phyloP scores from a whole-genome alignment of 2,797 vertebrate genomes.

The Acomys russatus region DNA sequence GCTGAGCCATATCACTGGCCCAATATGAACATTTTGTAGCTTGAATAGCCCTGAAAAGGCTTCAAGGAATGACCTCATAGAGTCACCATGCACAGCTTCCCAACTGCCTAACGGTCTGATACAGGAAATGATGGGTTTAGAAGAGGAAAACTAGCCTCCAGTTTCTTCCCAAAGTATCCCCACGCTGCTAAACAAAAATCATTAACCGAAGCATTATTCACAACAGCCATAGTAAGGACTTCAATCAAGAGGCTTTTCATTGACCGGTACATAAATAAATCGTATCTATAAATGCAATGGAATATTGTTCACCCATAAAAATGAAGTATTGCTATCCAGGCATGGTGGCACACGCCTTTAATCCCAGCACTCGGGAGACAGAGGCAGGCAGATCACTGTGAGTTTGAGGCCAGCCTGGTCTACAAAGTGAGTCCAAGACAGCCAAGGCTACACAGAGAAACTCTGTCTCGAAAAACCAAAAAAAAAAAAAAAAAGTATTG shows the following conservation, averaged over 20 bases:
- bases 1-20: too few relatives aligned
- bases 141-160: not conserved
- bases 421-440: too few relatives aligned
- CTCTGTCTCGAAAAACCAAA: too few relatives aligned
- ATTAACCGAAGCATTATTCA: not conserved
- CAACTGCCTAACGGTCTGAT: not conserved
- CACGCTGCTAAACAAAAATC: not conserved
- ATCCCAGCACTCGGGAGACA: too few relatives aligned
- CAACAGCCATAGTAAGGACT: not conserved
- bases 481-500: not conserved
- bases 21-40: not conserved
- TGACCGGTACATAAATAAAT: not conserved
- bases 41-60: not conserved
- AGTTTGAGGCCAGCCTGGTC: too few relatives aligned
- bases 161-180: not conserved
- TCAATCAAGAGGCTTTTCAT: not conserved
- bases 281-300: not conserved
- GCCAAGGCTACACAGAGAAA: too few relatives aligned
- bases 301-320: not conserved
- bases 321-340: too few relatives aligned
- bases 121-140: accelerated
- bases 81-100: not conserved
- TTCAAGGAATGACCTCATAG: not conserved
- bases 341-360: too few relatives aligned
- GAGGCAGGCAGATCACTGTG: too few relatives aligned